A percentile compares a stretch with the other conserved stretches of the same genome.
Conservation (phyloP, 2,888 invertebrate genomes). For the Abrostola tripartita region DNA sequence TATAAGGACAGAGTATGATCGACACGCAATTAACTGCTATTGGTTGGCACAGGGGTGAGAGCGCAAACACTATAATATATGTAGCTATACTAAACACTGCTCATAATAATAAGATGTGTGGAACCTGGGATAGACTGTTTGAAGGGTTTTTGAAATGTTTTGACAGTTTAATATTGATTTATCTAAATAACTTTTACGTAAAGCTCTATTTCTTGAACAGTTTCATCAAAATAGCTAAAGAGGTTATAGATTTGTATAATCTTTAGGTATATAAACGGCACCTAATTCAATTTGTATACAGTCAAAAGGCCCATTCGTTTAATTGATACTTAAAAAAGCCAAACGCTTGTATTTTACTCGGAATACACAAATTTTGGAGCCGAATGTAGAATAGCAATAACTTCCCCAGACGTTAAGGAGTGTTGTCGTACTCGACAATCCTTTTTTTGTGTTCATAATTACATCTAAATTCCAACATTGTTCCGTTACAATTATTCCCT, state of each 20-base stretch:
- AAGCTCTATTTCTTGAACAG: too few relatives aligned
- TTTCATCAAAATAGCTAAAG: too few relatives aligned
- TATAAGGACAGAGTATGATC: slow-evolving; percentile 31
- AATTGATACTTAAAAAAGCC: too few relatives aligned
- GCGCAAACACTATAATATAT: slow-evolving; percentile 1
- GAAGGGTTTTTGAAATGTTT: too few relatives aligned
- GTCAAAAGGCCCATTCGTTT: too few relatives aligned
- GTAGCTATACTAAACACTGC: neutral
- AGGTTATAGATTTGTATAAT: too few relatives aligned
- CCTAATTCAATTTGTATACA: too few relatives aligned
- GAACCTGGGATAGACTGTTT: too few relatives aligned
- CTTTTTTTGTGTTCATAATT: slow-evolving; percentile 1
- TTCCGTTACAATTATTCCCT: slow-evolving; percentile 32
- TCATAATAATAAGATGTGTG: too few relatives aligned
- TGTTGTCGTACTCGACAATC: neutral
- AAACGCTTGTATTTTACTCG: neutral
- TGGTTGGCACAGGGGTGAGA: slow-evolving; percentile 6
- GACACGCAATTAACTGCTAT: slow-evolving; percentile 35
- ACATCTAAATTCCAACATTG: slow-evolving; percentile 31
- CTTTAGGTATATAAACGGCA: too few relatives aligned
- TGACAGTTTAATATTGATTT: too few relatives aligned
- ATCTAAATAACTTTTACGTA: too few relatives aligned
- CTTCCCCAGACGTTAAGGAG: neutral
- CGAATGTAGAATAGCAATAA: neutral
- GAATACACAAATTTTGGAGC: neutral